Evolutionary conservation across 1,140 invertebrate genomes (phyloP).

Genomic region (Drosophila repleta): DNA sequence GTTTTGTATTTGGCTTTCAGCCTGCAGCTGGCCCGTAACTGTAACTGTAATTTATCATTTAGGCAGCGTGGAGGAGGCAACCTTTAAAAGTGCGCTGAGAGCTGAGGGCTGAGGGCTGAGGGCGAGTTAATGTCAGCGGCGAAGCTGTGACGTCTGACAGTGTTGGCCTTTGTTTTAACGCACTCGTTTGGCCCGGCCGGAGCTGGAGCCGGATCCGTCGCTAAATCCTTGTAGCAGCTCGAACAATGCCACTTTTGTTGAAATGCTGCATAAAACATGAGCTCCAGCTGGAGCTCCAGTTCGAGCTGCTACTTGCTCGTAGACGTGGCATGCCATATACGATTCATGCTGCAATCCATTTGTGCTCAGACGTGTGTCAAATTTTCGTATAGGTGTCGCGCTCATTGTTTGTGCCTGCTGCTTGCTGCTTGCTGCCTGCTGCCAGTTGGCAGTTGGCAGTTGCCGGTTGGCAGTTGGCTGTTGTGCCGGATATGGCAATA

Average conservation of each 20-base stretch:
- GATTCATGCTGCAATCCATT: slow-evolving; percentile 63
- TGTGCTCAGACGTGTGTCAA: slow-evolving; percentile 72
- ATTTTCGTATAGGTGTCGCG: slow-evolving; percentile 55
- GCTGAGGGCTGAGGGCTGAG: neutral
- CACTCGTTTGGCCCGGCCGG: slow-evolving; percentile 7
- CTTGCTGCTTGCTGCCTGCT: neutral
- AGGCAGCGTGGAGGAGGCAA: slow-evolving; percentile 11
- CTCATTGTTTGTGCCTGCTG: slow-evolving; percentile 38
- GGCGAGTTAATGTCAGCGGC: slow-evolving; percentile 24
- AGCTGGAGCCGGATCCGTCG: slow-evolving; percentile 9
- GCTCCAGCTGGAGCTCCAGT: neutral
- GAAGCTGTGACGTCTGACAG: slow-evolving; percentile 7
- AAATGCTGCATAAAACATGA: slow-evolving; percentile 70
- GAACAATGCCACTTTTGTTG: slow-evolving; percentile 25
- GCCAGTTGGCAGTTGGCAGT: neutral
- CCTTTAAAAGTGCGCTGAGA: slow-evolving; percentile 31
- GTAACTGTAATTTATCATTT: slow-evolving; percentile 41
- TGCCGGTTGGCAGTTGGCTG: neutral
- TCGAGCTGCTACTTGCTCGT: slow-evolving; percentile 8
- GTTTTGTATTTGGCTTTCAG: neutral
- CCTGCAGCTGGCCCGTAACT: neutral
- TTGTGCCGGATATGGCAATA: slow-evolving; percentile 27
- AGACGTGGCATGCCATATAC: slow-evolving; percentile 40
- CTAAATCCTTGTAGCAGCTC: slow-evolving; percentile 32
- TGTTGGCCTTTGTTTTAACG: slow-evolving; percentile 35